Conservation (phyloP, 2,797 vertebrate genomes). For the Liparis tanakae region DNA sequence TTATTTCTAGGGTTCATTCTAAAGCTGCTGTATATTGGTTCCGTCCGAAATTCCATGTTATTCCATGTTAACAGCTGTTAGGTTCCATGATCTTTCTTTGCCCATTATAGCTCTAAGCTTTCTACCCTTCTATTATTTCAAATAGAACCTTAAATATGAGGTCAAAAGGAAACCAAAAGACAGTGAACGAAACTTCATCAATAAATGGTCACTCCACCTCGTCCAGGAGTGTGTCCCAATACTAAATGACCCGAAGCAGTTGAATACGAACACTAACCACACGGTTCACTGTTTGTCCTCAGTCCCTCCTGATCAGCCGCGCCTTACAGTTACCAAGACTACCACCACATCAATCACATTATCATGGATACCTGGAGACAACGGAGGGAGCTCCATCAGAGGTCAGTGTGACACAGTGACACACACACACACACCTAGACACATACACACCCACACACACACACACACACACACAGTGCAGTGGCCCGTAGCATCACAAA, state of each 20-base stretch:
- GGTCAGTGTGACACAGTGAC: constrained; percentile 78
- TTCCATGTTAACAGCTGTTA: constrained; percentile 2
- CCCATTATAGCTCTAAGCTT: neutral
- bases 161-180: neutral
- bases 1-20: too few relatives aligned
- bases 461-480: constrained; percentile 5
- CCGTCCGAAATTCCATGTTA: too few relatives aligned
- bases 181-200: neutral
- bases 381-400: constrained; percentile 98
- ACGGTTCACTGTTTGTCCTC: constrained; percentile 28
- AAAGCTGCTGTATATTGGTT: too few relatives aligned
- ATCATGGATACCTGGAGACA: constrained; percentile 98
- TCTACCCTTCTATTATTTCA: neutral
- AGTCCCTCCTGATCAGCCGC: constrained; percentile 98
- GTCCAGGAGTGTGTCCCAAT: neutral
- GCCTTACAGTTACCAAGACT: constrained; percentile 98
- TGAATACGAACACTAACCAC: constrained; percentile 9
- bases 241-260: neutral
- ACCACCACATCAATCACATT: constrained; percentile 98
- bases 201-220: neutral
- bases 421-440: constrained; percentile 6
- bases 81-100: constrained; percentile 8
- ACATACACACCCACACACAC: constrained; percentile 6
- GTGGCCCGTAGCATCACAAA: neutral
- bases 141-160: neutral